Evolutionary conservation across 2,113 vertebrate genomes (phyloP).

Genomic region (Seriola aureovittata): DNA sequence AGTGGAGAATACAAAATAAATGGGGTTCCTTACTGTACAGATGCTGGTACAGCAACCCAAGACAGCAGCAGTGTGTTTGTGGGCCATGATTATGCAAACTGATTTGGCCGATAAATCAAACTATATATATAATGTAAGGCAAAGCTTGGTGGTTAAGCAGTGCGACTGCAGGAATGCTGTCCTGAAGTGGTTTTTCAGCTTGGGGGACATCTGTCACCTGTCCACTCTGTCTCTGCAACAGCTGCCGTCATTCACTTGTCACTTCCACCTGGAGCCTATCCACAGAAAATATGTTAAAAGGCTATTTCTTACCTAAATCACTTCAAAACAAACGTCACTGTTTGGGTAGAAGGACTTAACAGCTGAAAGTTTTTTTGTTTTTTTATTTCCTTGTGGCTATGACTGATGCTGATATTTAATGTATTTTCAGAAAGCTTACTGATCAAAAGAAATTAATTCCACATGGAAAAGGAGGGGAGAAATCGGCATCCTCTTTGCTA

Average conservation of each 20-base stretch:
- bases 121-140: background rate
- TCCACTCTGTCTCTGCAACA: slow-evolving; percentile 32
- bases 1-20: background rate
- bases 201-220: slow-evolving; percentile 21
- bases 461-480: slow-evolving; percentile 43
- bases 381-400: slow-evolving; percentile 35
- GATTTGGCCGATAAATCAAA: slow-evolving; percentile 24
- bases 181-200: slow-evolving; percentile 8
- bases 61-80: background rate
- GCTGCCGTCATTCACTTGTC: slow-evolving; percentile 26
- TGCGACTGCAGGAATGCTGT: background rate
- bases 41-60: background rate
- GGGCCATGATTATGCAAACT: background rate
- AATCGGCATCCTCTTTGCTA: slow-evolving; percentile 44
- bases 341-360: slow-evolving; percentile 1
- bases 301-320: slow-evolving; percentile 25
- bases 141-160: background rate
- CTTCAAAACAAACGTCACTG: slow-evolving; percentile 2
- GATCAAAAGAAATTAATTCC: slow-evolving; percentile 69
- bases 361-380: slow-evolving; percentile 4
- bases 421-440: slow-evolving; percentile 52
- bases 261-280: slow-evolving; percentile 19
- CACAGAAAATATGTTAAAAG: slow-evolving; percentile 7
- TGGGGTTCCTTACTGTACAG: background rate
- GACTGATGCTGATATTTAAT: slow-evolving; percentile 60